Evolutionary conservation across 2,113 vertebrate species (phyloP).

Genomic region (Burhinus oedicnemus): DNA sequence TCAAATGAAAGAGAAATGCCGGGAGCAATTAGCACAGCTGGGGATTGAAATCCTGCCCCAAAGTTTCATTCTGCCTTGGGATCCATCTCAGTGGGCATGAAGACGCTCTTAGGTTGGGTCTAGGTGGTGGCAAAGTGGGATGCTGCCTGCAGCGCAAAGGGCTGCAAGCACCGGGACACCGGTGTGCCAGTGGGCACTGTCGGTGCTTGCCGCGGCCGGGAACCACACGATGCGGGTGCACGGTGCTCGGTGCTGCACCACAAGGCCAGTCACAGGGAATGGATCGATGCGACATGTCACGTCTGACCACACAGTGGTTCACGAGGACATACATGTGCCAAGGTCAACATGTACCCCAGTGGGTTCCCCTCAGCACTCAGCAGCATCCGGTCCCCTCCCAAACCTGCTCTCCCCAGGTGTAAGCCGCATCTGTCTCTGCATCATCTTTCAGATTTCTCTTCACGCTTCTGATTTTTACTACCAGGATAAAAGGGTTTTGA

Average conservation of each 20-base stretch:
- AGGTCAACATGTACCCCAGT: accelerated
- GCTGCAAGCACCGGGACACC: accelerated
- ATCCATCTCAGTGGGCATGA: no score
- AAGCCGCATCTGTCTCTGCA: neutral
- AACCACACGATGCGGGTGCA: accelerated
- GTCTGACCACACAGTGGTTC: neutral
- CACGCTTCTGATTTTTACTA: neutral
- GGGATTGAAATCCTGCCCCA: neutral
- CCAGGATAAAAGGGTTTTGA: constrained; percentile 36
- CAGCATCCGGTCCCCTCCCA: neutral
- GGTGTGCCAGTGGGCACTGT: accelerated
- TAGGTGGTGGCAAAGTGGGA: neutral
- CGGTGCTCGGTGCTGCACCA: neutral
- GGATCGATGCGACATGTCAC: accelerated
- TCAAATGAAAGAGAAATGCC: neutral
- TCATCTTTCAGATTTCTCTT: neutral
- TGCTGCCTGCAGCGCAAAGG: neutral
- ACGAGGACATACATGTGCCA: neutral
- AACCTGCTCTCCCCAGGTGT: neutral
- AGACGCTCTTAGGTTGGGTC: neutral
- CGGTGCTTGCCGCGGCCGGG: accelerated
- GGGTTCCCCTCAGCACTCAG: accelerated
- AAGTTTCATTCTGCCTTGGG: neutral
- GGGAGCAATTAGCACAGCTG: neutral
- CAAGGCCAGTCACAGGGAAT: accelerated